Evolutionary conservation across 2,797 vertebrate genomes (phyloP), one percentile per base, ranked within the genome.

Genomic region (Esox masquinongy): DNA sequence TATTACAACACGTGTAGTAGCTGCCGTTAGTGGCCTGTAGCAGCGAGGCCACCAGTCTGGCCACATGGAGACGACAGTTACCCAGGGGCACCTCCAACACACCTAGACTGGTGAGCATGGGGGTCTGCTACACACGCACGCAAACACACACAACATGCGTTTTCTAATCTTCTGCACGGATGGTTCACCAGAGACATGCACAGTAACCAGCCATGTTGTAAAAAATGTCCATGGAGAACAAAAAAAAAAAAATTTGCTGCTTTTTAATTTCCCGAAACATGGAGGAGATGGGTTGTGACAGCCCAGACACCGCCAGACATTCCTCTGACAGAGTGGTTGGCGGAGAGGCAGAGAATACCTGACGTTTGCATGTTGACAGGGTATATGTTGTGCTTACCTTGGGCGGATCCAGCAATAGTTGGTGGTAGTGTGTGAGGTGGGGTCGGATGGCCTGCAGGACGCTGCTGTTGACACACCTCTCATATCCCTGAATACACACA

Each of bases 1-100:
- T 24, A 2, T 61, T 24, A 61, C 22, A 59, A 59, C 56, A 61
- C 8, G 56, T 61, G 56, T 61, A 61, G 24, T 61, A 61, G 77
- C 91, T 90, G 1, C 89, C 87, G 0, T 93, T 91, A 77, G 95
- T 95, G 77, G 95, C 96, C 83, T 98, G 96, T 59, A 99, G 94
- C 86, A 99, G 92, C 3, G 97, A 96, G 17, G 97, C 97, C 79
- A 98, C 92, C 19, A 99, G 94, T 51, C 96, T 95, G 64, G 97
- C 95, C 1, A 96, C 95, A 0, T 99, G 98, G 76, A 99, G 95
- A 47, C 98, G 96, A 0, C 96, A 95, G 2, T 96, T 99, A 5
- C 98, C 98, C 82, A 99, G 87, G 0, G 98, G 98, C 89, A 98
- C 97, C 87, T 99, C 96, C 86, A 99, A 85, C 84, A 98, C 86